Evolutionary conservation across 2,797 vertebrate species (phyloP), one percentile per base, ranked within the genome.

Genomic region (Champsocephalus gunnari): DNA sequence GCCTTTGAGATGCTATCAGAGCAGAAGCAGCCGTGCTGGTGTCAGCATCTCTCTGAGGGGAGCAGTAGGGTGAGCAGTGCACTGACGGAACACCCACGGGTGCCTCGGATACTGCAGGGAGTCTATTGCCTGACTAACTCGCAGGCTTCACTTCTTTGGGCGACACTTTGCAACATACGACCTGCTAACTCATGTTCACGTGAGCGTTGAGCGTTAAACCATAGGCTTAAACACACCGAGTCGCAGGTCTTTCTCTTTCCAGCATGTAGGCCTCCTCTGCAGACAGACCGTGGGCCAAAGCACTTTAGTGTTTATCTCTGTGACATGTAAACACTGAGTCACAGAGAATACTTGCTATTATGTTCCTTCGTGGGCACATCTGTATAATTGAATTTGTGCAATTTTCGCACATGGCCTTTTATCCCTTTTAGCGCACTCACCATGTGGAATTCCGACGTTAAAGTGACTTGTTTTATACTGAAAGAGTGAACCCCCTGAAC

Each of bases 41-140:
- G 82, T 75, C 74, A 72, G 66, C 48, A 12, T 28, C 45, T 65
- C 53, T 58, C 57, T 71, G 58, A 74, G 77, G 38, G 53, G 58
- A 67, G 56, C 47, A 19, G 3, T 1, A 11, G 71, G 77, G 28
- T 57, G 58, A 67, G 59, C 47, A 19, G 3, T 1, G 14, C 34
- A 38, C 34, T 49, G 44, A 32, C 49, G 54, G 41, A 43, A 45
- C 63, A 28, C 55, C 0, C 5, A 16, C 38, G 4, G 24, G 9
- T 73, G 34, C 1, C 13, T 17, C 14, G 59, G 60, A 69, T 49
- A 44, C 19, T 13, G 65, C 24, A 21, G 45, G 47, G n/a, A 48
- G 45, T 12, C 24, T 11, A 66, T 69, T 63, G 43, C 16, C 21
- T 66, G 14, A 55, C 47, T 6, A 19, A 24, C 45, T 58, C 2